Base-by-base conservation (phyloP, 2,888 invertebrate genomes). In the Cerceris ruficornis region DNA sequence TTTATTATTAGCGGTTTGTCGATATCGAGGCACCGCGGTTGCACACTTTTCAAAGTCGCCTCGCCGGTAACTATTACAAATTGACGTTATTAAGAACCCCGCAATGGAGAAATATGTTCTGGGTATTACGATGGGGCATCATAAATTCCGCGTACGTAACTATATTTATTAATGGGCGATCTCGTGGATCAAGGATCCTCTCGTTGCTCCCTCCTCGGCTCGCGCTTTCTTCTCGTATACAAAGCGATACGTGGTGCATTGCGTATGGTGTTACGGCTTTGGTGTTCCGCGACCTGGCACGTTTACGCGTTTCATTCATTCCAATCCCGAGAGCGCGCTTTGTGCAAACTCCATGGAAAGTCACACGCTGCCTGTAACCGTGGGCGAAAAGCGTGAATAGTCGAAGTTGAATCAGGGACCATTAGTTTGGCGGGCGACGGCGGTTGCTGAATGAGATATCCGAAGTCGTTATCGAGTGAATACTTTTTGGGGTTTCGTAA, bases 301-400 rank as follows among this genome's bases (percentile, higher is more conserved):
- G 61, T 73, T 73, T 62, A 80, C 64, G 69, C 64, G 80, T 77
- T 77, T 70, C 77, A 80, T 80, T 80, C 74, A 80, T 80, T 28
- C 59, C 39, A 17, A 67, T 64, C 73, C 49, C 59, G 70, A 41
- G 70, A 66, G 58, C 69, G 61, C 49, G 66, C 65, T 69, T 71
- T 64, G 72, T 67, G 66, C 57, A 77, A 69, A 72, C 60, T 42
- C 67, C 70, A 67, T 60, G 68, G 52, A 58, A 50, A 14, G 17
- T 50, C 62, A 41, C 49, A 49, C 75, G n/a, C 39, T 28, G 28
- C 28, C 28, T 28, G 28, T 28, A 28, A 28, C 28, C 28, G 28
- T 28, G 28, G 28, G 28, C 28, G 28, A 28, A 28, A 28, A 28
- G 28, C 28, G 28, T 28, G 28, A 28, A 28, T 28, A 28, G 28